Percentiles rank a stretch among this genome's conserved stretches.
phyloP scores from a whole-genome alignment of 1,140 invertebrate genomes.

The Musca vetustissima region DNA sequence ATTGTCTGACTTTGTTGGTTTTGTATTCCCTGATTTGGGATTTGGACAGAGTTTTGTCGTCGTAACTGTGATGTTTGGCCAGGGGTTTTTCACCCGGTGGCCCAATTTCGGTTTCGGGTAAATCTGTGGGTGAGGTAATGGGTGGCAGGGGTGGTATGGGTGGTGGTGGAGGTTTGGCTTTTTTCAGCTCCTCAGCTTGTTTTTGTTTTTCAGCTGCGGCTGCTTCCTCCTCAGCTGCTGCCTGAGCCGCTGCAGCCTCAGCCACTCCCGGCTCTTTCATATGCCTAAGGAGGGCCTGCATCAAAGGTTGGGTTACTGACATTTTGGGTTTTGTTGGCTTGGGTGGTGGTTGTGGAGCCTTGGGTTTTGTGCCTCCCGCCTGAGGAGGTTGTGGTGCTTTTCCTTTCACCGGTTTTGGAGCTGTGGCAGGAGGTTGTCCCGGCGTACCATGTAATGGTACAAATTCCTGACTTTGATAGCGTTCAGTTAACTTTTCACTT shows the following conservation, averaged over 20 bases:
- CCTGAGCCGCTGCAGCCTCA: constrained; percentile 44
- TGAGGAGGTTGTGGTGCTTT: constrained; percentile 45
- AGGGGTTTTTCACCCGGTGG: constrained; percentile 59
- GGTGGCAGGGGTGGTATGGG: constrained; percentile 34
- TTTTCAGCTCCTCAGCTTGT: not conserved
- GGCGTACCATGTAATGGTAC: constrained; percentile 49
- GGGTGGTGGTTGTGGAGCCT: constrained; percentile 25
- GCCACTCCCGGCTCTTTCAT: constrained; percentile 48
- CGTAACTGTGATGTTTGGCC: constrained; percentile 64
- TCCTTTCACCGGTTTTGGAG: constrained; percentile 28
- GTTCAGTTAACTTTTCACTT: constrained; percentile 63
- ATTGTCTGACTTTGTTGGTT: constrained; percentile 61
- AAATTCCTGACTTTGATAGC: constrained; percentile 66
- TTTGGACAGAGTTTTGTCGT: constrained; percentile 64
- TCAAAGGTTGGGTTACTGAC: constrained; percentile 47
- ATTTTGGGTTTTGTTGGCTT: constrained; percentile 44
- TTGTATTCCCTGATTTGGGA: constrained; percentile 66
- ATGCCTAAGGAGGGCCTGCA: constrained; percentile 50
- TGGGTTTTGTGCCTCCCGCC: constrained; percentile 26
- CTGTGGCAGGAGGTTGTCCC: constrained; percentile 31
- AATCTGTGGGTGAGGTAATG: constrained; percentile 44
- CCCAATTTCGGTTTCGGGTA: constrained; percentile 39
- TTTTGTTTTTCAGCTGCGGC: constrained; percentile 6
- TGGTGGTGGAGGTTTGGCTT: constrained; percentile 4
- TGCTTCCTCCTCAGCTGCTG: constrained; percentile 38